Conservation (phyloP, 2,113 vertebrate genomes). For the Clinocottus analis region DNA sequence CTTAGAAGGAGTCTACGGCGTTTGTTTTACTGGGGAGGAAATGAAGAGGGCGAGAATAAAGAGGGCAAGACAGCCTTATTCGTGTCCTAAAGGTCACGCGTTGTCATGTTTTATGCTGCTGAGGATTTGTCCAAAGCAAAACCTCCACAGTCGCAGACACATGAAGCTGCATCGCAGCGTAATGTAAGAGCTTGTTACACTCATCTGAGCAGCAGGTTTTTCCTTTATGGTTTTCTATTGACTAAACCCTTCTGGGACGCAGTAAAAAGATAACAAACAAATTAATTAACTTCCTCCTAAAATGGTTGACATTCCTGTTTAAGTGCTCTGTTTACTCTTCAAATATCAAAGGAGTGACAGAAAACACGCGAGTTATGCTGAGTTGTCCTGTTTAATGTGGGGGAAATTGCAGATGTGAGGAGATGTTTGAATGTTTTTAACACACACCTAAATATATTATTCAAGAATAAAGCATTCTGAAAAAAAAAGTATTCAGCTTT, state of each 20-base stretch:
- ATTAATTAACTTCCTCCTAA: not conserved
- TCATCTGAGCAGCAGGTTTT: not conserved
- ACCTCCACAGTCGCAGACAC: not conserved
- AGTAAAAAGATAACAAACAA: not conserved
- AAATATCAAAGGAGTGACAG: not conserved
- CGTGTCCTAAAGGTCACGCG: no score
- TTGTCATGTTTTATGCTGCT: not conserved
- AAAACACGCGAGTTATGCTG: not conserved
- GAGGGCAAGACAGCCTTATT: no score
- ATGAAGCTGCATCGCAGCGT: no score
- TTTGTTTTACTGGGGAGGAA: no score
- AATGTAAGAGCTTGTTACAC: not conserved
- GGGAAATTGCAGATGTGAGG: not conserved
- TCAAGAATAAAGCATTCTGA: no score
- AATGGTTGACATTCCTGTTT: not conserved
- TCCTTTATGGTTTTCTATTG: not conserved
- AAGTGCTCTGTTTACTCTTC: not conserved
- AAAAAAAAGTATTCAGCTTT: no score
- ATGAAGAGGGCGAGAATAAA: no score
- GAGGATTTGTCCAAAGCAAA: not conserved
- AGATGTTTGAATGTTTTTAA: not conserved
- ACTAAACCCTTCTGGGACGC: not conserved
- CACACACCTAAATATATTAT: not conserved
- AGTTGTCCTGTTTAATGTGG: not conserved
- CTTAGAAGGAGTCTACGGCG: no score